Evolutionary conservation across 2,888 invertebrate genomes (phyloP), one percentile per base, ranked within the genome.

Genomic region (Xanthia togata): DNA sequence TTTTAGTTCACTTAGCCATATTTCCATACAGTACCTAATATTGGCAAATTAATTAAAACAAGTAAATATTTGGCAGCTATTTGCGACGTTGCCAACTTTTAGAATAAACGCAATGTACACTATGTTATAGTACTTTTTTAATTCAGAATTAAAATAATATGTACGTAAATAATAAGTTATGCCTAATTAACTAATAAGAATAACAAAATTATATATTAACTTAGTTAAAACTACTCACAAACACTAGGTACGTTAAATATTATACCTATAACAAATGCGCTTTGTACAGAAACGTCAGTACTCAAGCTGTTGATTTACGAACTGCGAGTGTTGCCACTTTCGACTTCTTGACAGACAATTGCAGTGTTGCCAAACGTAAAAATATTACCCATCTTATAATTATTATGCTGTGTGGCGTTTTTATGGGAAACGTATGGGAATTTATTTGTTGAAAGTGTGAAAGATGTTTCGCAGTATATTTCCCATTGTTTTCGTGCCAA

Each of bases 271-370:
- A 57, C 8, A 20, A 17, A 70, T 2, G 14, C 17, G n/a, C 4
- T 6, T 23, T 17, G 44, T 11, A n/a, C 73, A 69, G 67, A 82
- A 83, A 89, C 79, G 71, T 12, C 2, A 31, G n/a, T 44, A 26
- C 14, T 41, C 31, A 59, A 11, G 1, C 20, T 12, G 6, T 55
- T 63, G 55, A 57, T 44, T 73, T 73, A 73, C 35, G n/a, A 78
- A 81, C 81, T 79, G 81, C 72, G 75, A 57, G 73, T 82, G 82
- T 79, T 84, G 71, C 71, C 75, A 80, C 64, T 79, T 78, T 79
- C 31, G 9, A 60, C 20, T 38, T 50, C 41, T 77, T 79, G 23
- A 74, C 82, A 69, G 73, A 72, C 74, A 75, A 83, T 78, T 73
- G 62, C 35, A 57, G 74, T 68, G 62, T 64, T 85, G 74, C 69